phyloP scores from a whole-genome alignment of 1,140 invertebrate genomes.

The Cotesia chilonis region DNA sequence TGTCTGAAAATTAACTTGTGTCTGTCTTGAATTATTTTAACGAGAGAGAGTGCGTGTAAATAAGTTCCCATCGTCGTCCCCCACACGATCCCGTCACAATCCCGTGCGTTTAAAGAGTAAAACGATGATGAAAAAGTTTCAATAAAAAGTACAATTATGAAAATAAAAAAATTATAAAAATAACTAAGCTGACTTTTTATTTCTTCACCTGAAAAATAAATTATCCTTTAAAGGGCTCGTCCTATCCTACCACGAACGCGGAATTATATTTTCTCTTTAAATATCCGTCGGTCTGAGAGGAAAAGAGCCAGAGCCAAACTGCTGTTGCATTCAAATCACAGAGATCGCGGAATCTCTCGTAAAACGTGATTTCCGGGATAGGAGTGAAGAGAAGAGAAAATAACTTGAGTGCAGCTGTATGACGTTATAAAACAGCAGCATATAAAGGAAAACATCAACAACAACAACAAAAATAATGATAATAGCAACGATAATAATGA shows the following conservation, averaged over 20 bases:
- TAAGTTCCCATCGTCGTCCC: slow-evolving; percentile 49
- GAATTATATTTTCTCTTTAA: slow-evolving; percentile 1
- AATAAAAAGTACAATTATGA: slow-evolving; percentile 63
- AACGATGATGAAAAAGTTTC: slow-evolving; percentile 55
- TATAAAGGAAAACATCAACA: slow-evolving; percentile 28
- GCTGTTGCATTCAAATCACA: slow-evolving; percentile 49
- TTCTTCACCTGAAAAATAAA: too few relatives aligned
- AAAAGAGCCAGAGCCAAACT: neutral
- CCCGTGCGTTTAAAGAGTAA: slow-evolving; percentile 44
- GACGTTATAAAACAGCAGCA: neutral
- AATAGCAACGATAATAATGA: slow-evolving; percentile 3
- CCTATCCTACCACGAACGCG: neutral
- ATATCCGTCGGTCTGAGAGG: slow-evolving; percentile 26
- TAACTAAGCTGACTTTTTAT: slow-evolving; percentile 2
- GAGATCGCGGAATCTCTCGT: slow-evolving; percentile 43
- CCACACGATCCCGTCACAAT: slow-evolving; percentile 35
- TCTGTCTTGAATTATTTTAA: slow-evolving; percentile 42
- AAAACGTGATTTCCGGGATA: slow-evolving; percentile 44
- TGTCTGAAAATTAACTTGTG: slow-evolving; percentile 41
- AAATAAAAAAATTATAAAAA: slow-evolving; percentile 16
- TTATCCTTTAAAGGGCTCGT: slow-evolving; percentile 18
- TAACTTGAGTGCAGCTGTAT: slow-evolving; percentile 2
- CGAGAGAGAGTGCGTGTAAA: slow-evolving; percentile 56
- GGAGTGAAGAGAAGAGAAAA: slow-evolving; percentile 22
- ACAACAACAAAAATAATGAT: too few relatives aligned